A percentile compares a stretch with the other conserved stretches of the same genome.
Evolutionary conservation across 2,113 vertebrate genomes (phyloP).

Genomic region (Electrona antarctica): DNA sequence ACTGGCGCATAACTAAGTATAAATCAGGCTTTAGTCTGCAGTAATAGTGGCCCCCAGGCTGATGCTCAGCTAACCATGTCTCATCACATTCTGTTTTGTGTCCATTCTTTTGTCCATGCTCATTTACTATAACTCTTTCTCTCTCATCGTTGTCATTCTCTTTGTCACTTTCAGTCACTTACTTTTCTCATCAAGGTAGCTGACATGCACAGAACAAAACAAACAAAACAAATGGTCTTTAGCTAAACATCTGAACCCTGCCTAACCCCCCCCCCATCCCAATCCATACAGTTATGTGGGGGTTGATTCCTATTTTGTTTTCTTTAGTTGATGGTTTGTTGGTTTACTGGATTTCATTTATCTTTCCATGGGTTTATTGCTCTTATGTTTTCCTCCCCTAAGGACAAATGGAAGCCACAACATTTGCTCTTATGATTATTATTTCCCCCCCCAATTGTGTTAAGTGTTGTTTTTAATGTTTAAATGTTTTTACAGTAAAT

Average conservation of each 20-base stretch:
- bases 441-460: conserved; percentile 38
- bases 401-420: conserved; percentile 70
- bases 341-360: conserved; percentile 39
- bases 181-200: conserved; percentile 58
- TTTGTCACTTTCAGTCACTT: conserved; percentile 31
- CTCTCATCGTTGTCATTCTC: conserved; percentile 9
- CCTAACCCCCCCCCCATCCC: conserved; percentile 42
- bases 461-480: conserved; percentile 37
- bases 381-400: conserved; percentile 63
- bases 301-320: conserved; percentile 64
- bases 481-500: background rate
- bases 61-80: conserved; percentile 36
- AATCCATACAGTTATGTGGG: conserved; percentile 69
- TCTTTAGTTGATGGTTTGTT: conserved; percentile 53
- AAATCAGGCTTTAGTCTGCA: background rate
- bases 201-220: conserved; percentile 82
- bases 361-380: conserved; percentile 49
- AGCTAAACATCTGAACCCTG: conserved; percentile 74
- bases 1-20: too few relatives aligned
- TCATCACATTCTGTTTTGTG: background rate
- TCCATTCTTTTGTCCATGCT: background rate
- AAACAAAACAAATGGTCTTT: conserved; percentile 85
- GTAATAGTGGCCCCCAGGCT: conserved; percentile 16
- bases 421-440: conserved; percentile 70
- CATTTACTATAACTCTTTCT: background rate